phyloP scores from a whole-genome alignment of 64 coral and sea anemone genomes.

The Pachyseris speciosa region DNA sequence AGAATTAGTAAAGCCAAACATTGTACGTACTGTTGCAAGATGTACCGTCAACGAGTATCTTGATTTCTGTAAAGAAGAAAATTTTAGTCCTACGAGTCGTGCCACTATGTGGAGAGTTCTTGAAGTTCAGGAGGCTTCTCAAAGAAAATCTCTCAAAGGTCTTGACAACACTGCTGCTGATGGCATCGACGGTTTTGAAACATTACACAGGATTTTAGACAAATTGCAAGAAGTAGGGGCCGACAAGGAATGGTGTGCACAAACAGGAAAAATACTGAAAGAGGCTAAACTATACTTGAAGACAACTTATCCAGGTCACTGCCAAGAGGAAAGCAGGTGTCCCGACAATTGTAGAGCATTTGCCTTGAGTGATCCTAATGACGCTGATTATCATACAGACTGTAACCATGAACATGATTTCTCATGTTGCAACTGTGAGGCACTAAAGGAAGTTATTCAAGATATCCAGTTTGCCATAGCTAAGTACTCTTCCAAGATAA shows the following conservation, averaged over 20 bases:
- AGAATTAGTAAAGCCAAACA: slow-evolving; percentile 25
- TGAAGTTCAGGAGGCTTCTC: slow-evolving; percentile 19
- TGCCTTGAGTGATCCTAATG: neutral
- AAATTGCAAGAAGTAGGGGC: neutral
- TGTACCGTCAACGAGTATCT: slow-evolving; percentile 43
- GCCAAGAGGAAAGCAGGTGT: neutral
- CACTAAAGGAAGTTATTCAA: slow-evolving; percentile 13
- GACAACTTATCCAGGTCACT: slow-evolving; percentile 23
- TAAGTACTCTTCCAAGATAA: neutral
- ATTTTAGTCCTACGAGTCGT: slow-evolving; percentile 30
- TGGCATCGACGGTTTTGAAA: neutral
- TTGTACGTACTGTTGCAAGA: slow-evolving; percentile 22
- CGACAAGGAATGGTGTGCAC: neutral
- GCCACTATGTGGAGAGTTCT: slow-evolving; percentile 42
- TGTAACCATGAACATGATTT: slow-evolving; percentile 22
- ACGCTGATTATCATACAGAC: neutral
- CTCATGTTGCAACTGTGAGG: neutral
- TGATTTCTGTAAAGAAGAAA: slow-evolving; percentile 34
- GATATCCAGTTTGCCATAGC: neutral
- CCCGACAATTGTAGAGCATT: neutral
- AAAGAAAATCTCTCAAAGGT: slow-evolving; percentile 25
- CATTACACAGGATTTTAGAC: slow-evolving; percentile 11
- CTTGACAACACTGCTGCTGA: slow-evolving; percentile 43
- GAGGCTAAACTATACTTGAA: slow-evolving; percentile 41
- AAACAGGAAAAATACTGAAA: neutral